Conservation (phyloP, 53 echinoderm and acorn worm genomes). For the Mesocentrotus franciscanus region DNA sequence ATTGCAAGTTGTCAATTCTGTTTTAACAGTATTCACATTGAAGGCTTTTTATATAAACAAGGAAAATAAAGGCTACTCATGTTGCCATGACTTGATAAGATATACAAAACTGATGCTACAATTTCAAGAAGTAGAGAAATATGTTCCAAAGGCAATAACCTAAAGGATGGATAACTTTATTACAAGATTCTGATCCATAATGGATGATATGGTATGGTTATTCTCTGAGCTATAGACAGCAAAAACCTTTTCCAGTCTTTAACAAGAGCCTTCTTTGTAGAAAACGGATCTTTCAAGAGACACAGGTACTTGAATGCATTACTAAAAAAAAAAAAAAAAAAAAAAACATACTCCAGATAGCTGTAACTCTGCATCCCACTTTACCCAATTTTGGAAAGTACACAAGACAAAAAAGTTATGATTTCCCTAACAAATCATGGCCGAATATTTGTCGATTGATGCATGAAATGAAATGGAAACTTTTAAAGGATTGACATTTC, state of each 20-base stretch:
- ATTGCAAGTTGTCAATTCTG: neutral
- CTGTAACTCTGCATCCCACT: neutral
- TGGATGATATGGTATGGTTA: neutral
- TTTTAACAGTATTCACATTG: neutral
- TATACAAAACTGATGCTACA: too few relatives aligned
- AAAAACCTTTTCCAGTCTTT: neutral
- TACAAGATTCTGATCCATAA: too few relatives aligned
- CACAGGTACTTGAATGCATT: too few relatives aligned
- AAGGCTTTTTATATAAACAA: too few relatives aligned
- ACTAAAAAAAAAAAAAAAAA: neutral
- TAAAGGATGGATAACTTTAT: too few relatives aligned
- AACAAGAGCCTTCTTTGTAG: neutral
- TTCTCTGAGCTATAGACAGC: neutral
- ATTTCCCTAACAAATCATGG: neutral
- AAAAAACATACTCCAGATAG: neutral
- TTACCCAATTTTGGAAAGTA: neutral
- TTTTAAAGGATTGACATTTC: conserved; percentile 21
- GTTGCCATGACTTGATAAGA: too few relatives aligned
- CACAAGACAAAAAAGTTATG: neutral
- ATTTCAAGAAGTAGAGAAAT: too few relatives aligned
- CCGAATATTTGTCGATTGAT: neutral
- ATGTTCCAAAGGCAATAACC: too few relatives aligned
- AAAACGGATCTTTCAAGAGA: neutral
- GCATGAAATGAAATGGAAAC: neutral
- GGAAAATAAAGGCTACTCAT: too few relatives aligned